A percentile compares a stretch with the other conserved stretches of the same genome.
Conservation (phyloP, 2,797 vertebrate species). For the Acanthiza pusilla region DNA sequence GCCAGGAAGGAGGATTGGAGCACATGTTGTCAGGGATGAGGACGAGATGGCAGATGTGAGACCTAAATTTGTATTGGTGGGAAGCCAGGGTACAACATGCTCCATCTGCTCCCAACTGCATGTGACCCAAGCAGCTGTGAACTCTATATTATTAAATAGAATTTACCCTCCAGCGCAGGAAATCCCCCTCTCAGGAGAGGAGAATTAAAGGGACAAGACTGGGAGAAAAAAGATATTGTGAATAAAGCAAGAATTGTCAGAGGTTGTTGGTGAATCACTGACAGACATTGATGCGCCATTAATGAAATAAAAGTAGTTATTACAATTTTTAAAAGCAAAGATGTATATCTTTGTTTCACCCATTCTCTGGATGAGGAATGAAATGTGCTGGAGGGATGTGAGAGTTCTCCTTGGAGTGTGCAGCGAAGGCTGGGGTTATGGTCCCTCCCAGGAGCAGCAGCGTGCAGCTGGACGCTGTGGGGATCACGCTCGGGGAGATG, state of each 20-base stretch:
- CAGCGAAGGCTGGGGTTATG: neutral
- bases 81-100: neutral
- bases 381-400: accelerated
- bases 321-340: neutral
- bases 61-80: neutral
- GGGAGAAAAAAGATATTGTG: accelerated
- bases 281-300: neutral
- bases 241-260: neutral
- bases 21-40: neutral
- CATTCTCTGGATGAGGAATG: neutral
- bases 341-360: neutral
- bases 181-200: neutral
- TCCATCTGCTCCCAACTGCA: neutral
- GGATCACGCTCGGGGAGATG: neutral
- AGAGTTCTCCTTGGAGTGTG: accelerated
- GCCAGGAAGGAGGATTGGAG: neutral
- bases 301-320: neutral
- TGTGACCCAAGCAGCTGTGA: neutral
- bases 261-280: neutral
- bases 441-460: neutral
- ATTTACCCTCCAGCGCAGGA: neutral
- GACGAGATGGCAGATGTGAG: neutral
- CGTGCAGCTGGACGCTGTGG: neutral
- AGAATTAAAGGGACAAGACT: neutral
- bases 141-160: neutral